Evolutionary conservation across 2,888 invertebrate genomes (phyloP), one percentile per base, ranked within the genome.

Genomic region (Apomyelois bistriatella): DNA sequence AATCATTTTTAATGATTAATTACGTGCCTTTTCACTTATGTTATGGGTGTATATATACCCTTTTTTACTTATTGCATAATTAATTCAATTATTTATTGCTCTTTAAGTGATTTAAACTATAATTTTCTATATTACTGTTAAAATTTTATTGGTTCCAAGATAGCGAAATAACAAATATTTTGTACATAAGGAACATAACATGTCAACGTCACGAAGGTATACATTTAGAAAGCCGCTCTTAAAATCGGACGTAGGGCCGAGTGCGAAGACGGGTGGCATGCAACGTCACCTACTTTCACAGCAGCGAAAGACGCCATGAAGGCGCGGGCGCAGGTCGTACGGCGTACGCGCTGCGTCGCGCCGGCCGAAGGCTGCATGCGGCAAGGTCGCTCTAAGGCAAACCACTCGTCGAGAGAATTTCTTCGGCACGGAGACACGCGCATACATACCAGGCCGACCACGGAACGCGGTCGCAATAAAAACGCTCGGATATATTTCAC

Each of bases 311-410:
- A 74, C 70, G 72, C 3, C 40, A 28, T 9, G 38, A 30, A 36
- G 40, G 48, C 50, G 52, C 49, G 47, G 62, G 56, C 52, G 46
- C 38, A 12, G 36, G 43, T 47, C 48, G 48, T 22, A 22, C 2
- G 22, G 22, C 38, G 48, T 53, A 36, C 52, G 28, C 46, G 48
- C 51, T 9, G 48, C 43, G 48, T 54, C 46, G 55, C 36, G 54
- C 48, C 38, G 55, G 50, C 53, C 64, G 72, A 67, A 70, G 61
- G 72, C 72, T 68, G 76, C 67, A 70, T 70, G 22, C 72, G 74
- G 79, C 88, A 89, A 89, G 89, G 89, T 89, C 89, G 87, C 76
- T 76, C 82, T 83, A 83, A 89, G 89, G 89, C 87, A 86, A 89
- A 88, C 89, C 85, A 86, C 89, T 88, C 84, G 77, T 77, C 82